phyloP scores from a whole-genome alignment of 2,113 vertebrate species.

The Erythrolamprus reginae region DNA sequence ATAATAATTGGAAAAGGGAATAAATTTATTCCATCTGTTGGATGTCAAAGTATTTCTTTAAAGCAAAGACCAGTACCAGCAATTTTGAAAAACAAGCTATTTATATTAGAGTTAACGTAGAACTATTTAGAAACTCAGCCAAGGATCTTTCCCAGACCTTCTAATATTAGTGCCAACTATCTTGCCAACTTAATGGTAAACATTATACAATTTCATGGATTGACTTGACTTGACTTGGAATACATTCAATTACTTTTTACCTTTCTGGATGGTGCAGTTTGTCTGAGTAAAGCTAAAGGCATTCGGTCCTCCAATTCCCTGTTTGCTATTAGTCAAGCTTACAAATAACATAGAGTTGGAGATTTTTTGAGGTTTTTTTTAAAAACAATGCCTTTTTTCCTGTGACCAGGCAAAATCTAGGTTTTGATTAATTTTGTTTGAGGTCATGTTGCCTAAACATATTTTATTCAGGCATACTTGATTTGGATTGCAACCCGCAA shows the following conservation, averaged over 20 bases:
- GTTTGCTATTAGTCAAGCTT: slow-evolving; percentile 17
- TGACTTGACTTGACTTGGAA: not conserved
- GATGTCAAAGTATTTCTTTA: not conserved
- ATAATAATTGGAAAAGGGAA: not conserved
- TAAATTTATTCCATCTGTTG: slow-evolving; percentile 2
- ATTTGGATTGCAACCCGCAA: slow-evolving; percentile 10
- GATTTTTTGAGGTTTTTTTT: not conserved
- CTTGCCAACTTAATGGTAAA: not conserved
- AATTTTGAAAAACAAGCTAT: not conserved
- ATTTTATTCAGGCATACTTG: slow-evolving; percentile 22
- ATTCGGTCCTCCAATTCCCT: not conserved
- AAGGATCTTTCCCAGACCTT: not conserved
- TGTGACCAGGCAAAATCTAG: slow-evolving; percentile 24
- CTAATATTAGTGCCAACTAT: not conserved
- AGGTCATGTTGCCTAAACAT: slow-evolving; percentile 1
- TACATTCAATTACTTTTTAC: slow-evolving; percentile 9
- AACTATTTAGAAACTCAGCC: not conserved
- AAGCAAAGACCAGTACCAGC: not conserved
- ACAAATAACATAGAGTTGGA: slow-evolving; percentile 20
- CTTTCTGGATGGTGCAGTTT: not conserved
- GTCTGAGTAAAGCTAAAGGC: slow-evolving; percentile 4
- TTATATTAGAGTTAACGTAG: not conserved
- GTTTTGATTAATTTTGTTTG: slow-evolving; percentile 23
- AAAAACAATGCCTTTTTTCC: not conserved
- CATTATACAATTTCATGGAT: not conserved